Evolutionary conservation across 2,888 invertebrate genomes (phyloP), one percentile per base, ranked within the genome.

Genomic region (Orchesella flavescens): DNA sequence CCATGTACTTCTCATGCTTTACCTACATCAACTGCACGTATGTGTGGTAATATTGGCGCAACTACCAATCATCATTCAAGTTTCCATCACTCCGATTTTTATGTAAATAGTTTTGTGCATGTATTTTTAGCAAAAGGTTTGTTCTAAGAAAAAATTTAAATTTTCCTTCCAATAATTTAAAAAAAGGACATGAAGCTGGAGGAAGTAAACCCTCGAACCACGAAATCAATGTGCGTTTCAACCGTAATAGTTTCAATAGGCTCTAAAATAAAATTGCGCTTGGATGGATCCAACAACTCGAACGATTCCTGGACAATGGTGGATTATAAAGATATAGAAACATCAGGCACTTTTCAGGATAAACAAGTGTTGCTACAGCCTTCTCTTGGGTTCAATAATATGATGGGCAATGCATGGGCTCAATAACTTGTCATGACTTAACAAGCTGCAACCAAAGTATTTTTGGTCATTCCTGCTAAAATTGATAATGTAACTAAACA

Each of bases 231-330:
- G 3, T 98, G 98, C 90, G 97, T 98, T 89, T 98, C 98, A 15
- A 97, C 97, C 15, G 98, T 99, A 66, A 96, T 98, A 57, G 96
- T 95, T 72, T 94, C 95, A 23, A 92, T 96, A 85, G 98, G 98
- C 1, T 96, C 98, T 13, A 92, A 97, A 84, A 91, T 99, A 87
- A 93, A 97, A 87, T 91, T 99, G 83, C 93, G 99, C 85, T 92
- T 99, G 24, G 98, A 98, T 91, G 99, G 98, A 49, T 97, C 97
- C 89, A 98, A 99, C 90, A 96, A 98, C 89, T 97, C 97, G 90
- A 99, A 99, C 91, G 99, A 99, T 91, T 98, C 98, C 90, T 98
- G 98, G 97, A 93, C 97, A 74, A 92, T 98, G 80, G 97, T 98
- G 0, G 98, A 99, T 91, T 97, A 97, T 19, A 94, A 94, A 88